Base-by-base conservation (phyloP, 2,797 vertebrate genomes). In the Schizopygopsis pylzovi region DNA sequence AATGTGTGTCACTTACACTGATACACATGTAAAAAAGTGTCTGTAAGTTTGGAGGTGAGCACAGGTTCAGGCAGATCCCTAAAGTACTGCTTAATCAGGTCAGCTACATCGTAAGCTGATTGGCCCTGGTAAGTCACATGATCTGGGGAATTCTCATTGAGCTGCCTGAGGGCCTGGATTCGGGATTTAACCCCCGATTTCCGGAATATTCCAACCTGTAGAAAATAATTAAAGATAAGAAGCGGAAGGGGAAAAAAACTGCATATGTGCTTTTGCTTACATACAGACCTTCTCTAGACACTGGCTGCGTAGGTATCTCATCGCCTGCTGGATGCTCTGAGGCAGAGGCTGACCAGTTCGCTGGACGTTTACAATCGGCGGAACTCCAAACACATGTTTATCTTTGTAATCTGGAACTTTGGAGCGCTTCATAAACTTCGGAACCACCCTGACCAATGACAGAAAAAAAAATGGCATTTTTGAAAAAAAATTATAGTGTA, bases 261-360 rank as follows among this genome's bases (percentile, higher is more conserved):
- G 8, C 7, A 28, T 41, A 1, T 20, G 12, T n/a, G 25, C 6
- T 61, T 75, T 52, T 52, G 76, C 49, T 73, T 72, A 4, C 41
- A 56, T 39, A 72, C 59, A 18, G 37, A 97, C 96, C 96, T 97
- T 96, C 90, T 96, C 96, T 28, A 97, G 92, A 90, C 96, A 97
- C 85, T 94, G 96, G 85, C 96, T 95, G 15, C 96, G 95, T 49
- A 97, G 82, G 90, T 97, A 96, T 81, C 96, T 95, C 96, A 97
- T 96, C 6, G 96, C 97, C 88, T 97, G 96, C 91, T 97, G 96
- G 88, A 97, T 96, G 94, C 97, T 96, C 92, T 97, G 97, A 0
- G 96, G 96, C 70, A 97, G 91, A 0, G 96, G 96, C 90, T 97
- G 96, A 20, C 97, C 96, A 0, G 92, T 96, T 85, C 95, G 91